Evolutionary conservation across 2,113 vertebrate species (phyloP), one percentile per base, ranked within the genome.

Genomic region (Dasypus novemcinctus): DNA sequence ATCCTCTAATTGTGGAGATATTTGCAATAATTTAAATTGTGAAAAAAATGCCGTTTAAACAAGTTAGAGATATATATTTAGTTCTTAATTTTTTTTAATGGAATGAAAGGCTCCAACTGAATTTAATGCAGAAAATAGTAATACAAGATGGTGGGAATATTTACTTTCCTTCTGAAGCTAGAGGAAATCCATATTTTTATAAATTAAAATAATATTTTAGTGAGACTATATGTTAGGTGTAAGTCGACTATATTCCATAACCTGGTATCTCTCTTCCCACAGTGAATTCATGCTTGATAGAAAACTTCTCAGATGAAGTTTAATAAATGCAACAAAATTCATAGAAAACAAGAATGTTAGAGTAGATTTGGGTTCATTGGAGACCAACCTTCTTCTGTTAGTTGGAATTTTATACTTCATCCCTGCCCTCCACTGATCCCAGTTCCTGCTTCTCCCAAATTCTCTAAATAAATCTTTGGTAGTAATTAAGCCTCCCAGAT

Each of bases 61-160:
- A 80, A 61, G 43, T 72, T 87, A 69, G 17, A 91, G 72, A 36
- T 75, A 79, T 91, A 4, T 61, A 4, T 61, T 61, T 92, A 75
- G 69, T 94, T 91, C 33, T 85, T 92, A 76, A 80, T 87, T 68
- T 88, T 25, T 94, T 69, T 33, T 83, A 86, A 69, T 69, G 5
- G 38, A 87, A 52, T 84, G 29, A n/a, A 61, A 69, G 41, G 1
- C 52, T 93, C 83, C 72, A 94, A 74, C 69, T 88, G 78, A 75
- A 36, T 89, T 91, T 87, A 92, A 92, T 66, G 46, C 29, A 84
- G 43, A 81, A 89, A 80, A 79, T 71, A 52, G 36, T 59, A 52
- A 13, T 69, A 17, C 7, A 64, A 1, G 29, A 7, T 87, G 13
- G 43, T 92, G 38, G 76, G 21, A 87, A 71, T 95, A 78, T 91